These are phyloP conservation scores for Carollia perspicillata DNA, from an alignment of 2,113 vertebrate genomes.

Conservation along the genomic window DNA sequence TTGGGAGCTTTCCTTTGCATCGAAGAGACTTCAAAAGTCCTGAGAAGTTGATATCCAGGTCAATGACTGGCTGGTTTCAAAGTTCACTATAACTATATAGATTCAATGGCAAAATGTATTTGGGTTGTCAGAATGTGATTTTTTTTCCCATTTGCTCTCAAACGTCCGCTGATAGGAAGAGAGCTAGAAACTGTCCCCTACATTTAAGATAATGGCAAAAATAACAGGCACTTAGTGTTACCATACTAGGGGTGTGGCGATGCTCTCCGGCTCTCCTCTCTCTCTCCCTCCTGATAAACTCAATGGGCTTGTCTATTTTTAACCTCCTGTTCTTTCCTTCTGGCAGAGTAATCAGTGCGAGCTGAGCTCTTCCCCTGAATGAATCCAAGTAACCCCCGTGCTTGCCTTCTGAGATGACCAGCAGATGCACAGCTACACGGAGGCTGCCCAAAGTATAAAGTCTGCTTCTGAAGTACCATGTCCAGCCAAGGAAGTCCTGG, in stretches of 20 bases:
- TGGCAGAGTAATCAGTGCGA: slow-evolving; percentile 81
- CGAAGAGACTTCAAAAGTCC: not conserved
- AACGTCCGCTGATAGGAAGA: slow-evolving; percentile 67
- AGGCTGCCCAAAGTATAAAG: slow-evolving; percentile 50
- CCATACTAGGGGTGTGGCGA: slow-evolving; percentile 88
- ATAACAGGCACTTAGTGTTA: slow-evolving; percentile 79
- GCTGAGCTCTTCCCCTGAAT: slow-evolving; percentile 81
- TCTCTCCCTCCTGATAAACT: slow-evolving; percentile 87
- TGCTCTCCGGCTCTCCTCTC: slow-evolving; percentile 64
- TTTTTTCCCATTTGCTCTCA: slow-evolving; percentile 69
- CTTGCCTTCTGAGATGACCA: slow-evolving; percentile 70
- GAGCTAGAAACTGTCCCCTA: slow-evolving; percentile 64
- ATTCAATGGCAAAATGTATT: not conserved
- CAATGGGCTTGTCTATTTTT: slow-evolving; percentile 91
- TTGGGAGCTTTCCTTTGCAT: not conserved
- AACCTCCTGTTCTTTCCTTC: slow-evolving; percentile 87
- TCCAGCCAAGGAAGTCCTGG: slow-evolving; percentile 71
- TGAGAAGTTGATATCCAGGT: slow-evolving; percentile 35
- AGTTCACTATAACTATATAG: slow-evolving; percentile 9
- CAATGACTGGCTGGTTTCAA: slow-evolving; percentile 32
- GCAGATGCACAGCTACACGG: not conserved
- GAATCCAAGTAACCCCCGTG: slow-evolving; percentile 66
- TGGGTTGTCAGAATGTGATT: slow-evolving; percentile 59
- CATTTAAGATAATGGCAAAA: slow-evolving; percentile 79
- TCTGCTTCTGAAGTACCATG: slow-evolving; percentile 75